Percentiles rank a stretch among this genome's conserved stretches.
Evolutionary conservation across 1,140 invertebrate genomes (phyloP).

Genomic region (Pentalonia nigronervosa): DNA sequence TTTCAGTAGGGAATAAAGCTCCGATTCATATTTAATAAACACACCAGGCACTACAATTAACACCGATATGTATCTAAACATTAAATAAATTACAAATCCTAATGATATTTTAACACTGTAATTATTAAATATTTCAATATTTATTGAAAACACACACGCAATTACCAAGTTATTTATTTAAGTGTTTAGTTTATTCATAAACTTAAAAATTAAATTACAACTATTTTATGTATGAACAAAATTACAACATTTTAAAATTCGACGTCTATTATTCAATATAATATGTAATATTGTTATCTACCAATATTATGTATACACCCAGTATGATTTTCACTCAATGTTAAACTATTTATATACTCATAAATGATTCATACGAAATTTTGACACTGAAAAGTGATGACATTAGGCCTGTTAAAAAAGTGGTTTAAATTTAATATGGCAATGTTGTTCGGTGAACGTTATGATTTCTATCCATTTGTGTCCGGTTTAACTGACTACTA

Average conservation of each 20-base stretch:
- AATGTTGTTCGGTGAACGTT: not conserved
- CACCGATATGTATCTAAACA: not conserved
- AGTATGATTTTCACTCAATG: not conserved
- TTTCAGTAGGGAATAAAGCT: not conserved
- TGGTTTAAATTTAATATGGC: not conserved
- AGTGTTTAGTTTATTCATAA: not conserved
- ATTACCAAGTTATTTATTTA: not conserved
- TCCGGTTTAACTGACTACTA: not conserved
- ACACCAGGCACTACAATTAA: not conserved
- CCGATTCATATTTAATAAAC: not conserved
- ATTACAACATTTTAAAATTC: not conserved
- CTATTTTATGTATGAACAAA: not conserved
- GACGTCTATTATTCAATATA: not conserved
- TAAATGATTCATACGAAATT: not conserved
- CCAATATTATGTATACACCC: not conserved
- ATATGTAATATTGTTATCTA: not conserved
- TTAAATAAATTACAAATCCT: not conserved
- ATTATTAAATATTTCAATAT: not conserved
- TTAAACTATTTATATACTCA: not conserved
- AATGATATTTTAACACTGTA: no score
- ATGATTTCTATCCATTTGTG: not conserved
- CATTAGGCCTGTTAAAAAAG: not conserved
- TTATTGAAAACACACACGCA: not conserved
- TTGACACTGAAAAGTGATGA: not conserved
- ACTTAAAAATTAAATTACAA: no score